Conservation (phyloP, 2,113 vertebrate genomes). For the Cranoglanis bouderius region DNA sequence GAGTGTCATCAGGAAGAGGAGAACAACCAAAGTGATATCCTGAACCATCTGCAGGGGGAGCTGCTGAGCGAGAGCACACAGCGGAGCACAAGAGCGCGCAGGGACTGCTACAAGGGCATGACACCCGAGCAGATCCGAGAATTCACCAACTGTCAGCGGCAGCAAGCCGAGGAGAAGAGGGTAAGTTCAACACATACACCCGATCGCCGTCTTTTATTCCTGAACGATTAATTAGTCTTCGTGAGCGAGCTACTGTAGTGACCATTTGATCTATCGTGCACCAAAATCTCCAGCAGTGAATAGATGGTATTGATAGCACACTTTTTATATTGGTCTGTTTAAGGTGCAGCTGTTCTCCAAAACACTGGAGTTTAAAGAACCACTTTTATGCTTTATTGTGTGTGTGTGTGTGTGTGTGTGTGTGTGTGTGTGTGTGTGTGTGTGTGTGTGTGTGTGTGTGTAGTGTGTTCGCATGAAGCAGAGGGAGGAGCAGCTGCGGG, state of each 20-base stretch:
- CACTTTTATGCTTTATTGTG: too few species aligned
- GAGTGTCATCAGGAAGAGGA: conserved; percentile 66
- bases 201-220: neutral
- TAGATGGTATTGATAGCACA: neutral
- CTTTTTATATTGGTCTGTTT: neutral
- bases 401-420: conserved; percentile 20
- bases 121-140: conserved; percentile 68
- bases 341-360: too few species aligned
- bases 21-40: conserved; percentile 71
- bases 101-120: conserved; percentile 77
- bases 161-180: conserved; percentile 81
- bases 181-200: conserved; percentile 49
- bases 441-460: conserved; percentile 5
- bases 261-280: neutral
- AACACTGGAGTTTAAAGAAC: too few species aligned
- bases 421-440: conserved; percentile 17
- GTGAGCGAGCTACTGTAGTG: neutral
- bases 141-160: conserved; percentile 70
- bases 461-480: conserved; percentile 75
- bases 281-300: neutral
- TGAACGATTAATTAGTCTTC: neutral
- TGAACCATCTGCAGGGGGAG: conserved; percentile 68
- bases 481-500: conserved; percentile 61
- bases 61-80: conserved; percentile 68
- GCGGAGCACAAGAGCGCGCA: conserved; percentile 62